phyloP scores from a whole-genome alignment of 2,113 vertebrate species.

The Lophura nycthemera region DNA sequence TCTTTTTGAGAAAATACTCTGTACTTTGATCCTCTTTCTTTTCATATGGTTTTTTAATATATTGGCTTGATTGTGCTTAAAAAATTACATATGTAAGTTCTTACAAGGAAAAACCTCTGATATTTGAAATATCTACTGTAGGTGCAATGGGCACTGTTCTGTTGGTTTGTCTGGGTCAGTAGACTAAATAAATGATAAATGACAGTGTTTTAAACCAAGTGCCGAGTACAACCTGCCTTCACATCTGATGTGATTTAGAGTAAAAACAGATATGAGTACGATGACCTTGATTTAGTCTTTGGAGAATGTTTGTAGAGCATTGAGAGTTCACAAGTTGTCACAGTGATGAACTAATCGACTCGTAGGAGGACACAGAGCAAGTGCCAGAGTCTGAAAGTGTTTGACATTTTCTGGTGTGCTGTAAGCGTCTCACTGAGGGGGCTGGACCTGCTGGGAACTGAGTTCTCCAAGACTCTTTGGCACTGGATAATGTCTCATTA shows the following conservation, averaged over 20 bases:
- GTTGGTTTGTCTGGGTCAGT: not conserved
- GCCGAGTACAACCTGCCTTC: not conserved
- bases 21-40: not conserved
- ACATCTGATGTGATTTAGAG: not conserved
- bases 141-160: not conserved
- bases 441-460: not conserved
- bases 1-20: not conserved
- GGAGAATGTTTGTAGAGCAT: not conserved
- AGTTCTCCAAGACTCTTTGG: not conserved
- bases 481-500: not conserved
- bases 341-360: not conserved
- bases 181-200: not conserved
- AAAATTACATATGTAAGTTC: not conserved
- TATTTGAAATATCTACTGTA: not conserved
- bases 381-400: not conserved
- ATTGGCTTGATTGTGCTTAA: not conserved
- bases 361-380: not conserved
- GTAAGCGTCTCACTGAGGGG: not conserved
- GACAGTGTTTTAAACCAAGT: not conserved
- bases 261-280: not conserved
- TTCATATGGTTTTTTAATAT: not conserved
- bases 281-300: slow-evolving; percentile 13
- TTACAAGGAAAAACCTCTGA: not conserved
- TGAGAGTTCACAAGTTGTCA: not conserved
- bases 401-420: not conserved